These are phyloP conservation scores for Lepidurus arcticus DNA, from an alignment of 1,140 invertebrate genomes.

Conservation along the genomic window DNA sequence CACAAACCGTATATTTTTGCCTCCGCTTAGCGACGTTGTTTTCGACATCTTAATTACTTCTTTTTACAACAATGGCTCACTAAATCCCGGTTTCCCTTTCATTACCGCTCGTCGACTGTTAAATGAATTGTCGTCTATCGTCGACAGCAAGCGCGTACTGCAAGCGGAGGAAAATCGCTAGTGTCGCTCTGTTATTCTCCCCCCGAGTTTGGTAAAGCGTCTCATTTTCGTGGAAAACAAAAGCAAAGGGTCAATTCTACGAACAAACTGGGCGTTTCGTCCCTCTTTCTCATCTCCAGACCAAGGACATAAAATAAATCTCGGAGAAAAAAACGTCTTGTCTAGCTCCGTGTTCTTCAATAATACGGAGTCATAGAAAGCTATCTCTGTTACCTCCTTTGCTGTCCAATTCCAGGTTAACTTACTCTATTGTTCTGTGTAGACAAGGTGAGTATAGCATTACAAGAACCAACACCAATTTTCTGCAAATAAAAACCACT, in stretches of 20 bases:
- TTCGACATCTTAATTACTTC: not conserved
- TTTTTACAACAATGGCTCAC: not conserved
- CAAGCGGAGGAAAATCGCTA: not conserved
- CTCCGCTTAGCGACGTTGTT: not conserved
- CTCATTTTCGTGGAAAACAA: too few relatives aligned
- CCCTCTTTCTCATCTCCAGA: not conserved
- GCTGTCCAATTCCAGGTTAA: not conserved
- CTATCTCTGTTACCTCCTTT: not conserved
- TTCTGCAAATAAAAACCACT: conserved; percentile 1
- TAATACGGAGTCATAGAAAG: not conserved
- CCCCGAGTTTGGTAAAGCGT: too few relatives aligned
- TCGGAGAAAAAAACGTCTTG: not conserved
- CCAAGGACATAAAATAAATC: too few relatives aligned
- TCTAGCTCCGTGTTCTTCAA: not conserved
- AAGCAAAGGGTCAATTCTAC: not conserved
- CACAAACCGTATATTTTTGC: not conserved
- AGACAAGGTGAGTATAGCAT: not conserved
- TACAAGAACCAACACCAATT: not conserved
- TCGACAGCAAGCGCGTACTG: not conserved
- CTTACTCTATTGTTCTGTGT: not conserved
- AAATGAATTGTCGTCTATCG: not conserved
- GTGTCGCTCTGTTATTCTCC: not conserved
- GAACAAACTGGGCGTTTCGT: not conserved
- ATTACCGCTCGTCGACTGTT: not conserved
- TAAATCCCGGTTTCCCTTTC: not conserved